Conservation (phyloP, 2,797 vertebrate species). For the Eupleurogrammus muticus region DNA sequence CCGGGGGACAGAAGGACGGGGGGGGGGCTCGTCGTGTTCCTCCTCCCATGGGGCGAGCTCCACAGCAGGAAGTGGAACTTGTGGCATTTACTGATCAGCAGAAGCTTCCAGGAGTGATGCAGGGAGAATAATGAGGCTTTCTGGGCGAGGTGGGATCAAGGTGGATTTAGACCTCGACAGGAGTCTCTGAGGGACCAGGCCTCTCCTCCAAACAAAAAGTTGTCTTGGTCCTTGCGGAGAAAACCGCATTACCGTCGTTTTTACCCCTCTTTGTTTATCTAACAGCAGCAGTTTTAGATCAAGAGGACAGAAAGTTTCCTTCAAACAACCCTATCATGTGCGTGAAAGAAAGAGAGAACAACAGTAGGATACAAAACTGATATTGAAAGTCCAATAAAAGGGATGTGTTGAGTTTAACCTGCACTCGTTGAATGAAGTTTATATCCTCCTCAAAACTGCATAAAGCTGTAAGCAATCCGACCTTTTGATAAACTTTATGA, state of each 20-base stretch:
- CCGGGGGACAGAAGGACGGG: conserved; percentile 4
- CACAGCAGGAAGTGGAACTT: conserved; percentile 63
- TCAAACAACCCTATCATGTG: neutral
- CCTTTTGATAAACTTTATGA: too few relatives aligned
- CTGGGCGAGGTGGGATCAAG: conserved; percentile 54
- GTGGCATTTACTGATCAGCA: conserved; percentile 77
- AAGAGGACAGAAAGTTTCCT: neutral
- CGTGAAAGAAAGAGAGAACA: conserved; percentile 2
- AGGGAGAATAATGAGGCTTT: conserved; percentile 74
- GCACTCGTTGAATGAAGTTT: too few relatives aligned
- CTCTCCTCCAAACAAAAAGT: conserved; percentile 13
- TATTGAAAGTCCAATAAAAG: neutral
- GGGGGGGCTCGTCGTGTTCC: conserved; percentile 1
- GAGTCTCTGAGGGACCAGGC: conserved; percentile 29
- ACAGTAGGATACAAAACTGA: neutral
- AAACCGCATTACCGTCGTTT: conserved; percentile 1
- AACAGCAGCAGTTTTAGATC: conserved; percentile 19
- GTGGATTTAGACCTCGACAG: conserved; percentile 47
- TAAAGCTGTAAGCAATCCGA: too few relatives aligned
- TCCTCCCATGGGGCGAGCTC: conserved; percentile 30
- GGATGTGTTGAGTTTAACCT: too few relatives aligned
- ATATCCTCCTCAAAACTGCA: too few relatives aligned
- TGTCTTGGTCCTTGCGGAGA: neutral
- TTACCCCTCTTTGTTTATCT: conserved; percentile 37
- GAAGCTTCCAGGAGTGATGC: conserved; percentile 63